Evolutionary conservation across 2,797 vertebrate species (phyloP), one percentile per base, ranked within the genome.

Genomic region (Falco concolor): DNA sequence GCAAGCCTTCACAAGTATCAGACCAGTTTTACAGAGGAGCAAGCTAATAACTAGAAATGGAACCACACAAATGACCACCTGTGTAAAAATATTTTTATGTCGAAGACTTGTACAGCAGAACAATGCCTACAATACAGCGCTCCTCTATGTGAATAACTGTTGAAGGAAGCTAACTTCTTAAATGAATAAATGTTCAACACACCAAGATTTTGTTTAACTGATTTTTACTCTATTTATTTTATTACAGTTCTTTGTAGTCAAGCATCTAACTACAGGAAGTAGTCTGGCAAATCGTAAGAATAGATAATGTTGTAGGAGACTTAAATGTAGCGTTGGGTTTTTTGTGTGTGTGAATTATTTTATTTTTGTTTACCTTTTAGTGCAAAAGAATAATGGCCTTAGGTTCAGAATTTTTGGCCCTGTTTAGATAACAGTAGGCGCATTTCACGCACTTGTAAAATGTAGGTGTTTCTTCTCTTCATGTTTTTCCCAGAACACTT

Each of bases 211-310:
- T 94, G 94, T 96, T 97, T 95, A 93, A 95, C 97, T 98, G 95
- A 84, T 98, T 98, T 98, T 97, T 97, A 98, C 96, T 97, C 79
- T 98, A 98, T 98, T 98, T 98, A 98, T 98, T 98, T 98, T 97
- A 95, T 95, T 96, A 90, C 95, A 72, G 93, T 97, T 97, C 97
- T 97, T 98, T 97, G 76, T 97, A 98, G 97, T 98, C 94, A 86
- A 96, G 94, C 96, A 97, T 97, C 91, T 97, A 97, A 97, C 90
- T 96, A 96, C 80, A 95, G 91, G 85, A 97, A 84, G 84, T 93
- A 95, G 93, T 96, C 85, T 94, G 96, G 85, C 96, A 96, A 97
- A 95, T 88, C 96, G n/a, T 97, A 98, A 96, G 90, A 96, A 90
- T 97, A 97, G 92, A n/a, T 92, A 56, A 84, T 92, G 63, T n/a